These are phyloP conservation scores for Pachycephala philippinensis DNA, from an alignment of 2,113 vertebrate species.

Conservation along the genomic window DNA sequence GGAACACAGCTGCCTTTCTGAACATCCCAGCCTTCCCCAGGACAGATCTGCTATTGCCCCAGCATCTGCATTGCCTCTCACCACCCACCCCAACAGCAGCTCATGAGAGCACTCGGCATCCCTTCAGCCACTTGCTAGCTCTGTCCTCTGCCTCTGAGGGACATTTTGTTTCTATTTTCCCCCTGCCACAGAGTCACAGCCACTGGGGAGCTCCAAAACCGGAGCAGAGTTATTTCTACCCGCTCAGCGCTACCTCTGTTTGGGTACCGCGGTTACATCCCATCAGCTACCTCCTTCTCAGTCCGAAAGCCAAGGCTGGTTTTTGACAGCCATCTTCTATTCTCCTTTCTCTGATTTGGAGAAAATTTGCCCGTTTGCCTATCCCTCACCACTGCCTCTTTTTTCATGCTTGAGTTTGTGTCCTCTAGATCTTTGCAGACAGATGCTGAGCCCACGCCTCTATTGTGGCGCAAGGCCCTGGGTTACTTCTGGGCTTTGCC, in stretches of 20 bases:
- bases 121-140: not conserved
- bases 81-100: not conserved
- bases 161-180: not conserved
- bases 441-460: not conserved
- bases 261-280: not conserved
- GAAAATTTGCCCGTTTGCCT: not conserved
- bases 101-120: fast-evolving
- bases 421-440: not conserved
- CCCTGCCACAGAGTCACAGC: not conserved
- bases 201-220: not conserved
- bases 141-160: not conserved
- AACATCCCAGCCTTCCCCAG: not conserved
- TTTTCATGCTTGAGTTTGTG: not conserved
- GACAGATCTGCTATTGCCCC: not conserved
- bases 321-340: not conserved
- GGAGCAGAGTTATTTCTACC: not conserved
- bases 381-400: not conserved
- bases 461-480: fast-evolving
- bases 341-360: not conserved
- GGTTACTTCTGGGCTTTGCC: not conserved
- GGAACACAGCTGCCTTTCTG: not conserved
- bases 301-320: not conserved
- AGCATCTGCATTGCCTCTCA: not conserved
- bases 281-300: not conserved
- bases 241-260: not conserved